Evolutionary conservation across 2,888 invertebrate species (phyloP).

Genomic region (Trissonchulus latispiculum): DNA sequence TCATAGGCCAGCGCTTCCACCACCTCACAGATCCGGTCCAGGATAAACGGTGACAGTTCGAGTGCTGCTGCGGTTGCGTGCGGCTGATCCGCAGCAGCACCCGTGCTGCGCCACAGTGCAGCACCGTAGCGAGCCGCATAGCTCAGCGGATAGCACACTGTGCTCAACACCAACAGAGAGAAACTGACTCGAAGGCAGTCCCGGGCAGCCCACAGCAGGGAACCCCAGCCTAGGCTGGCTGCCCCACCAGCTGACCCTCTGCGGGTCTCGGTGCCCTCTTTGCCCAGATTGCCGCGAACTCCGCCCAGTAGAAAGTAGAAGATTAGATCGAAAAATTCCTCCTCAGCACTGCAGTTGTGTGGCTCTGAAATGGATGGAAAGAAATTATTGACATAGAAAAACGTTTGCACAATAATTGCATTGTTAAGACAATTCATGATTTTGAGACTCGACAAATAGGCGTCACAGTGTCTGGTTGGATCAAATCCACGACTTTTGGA

Average conservation of each 20-base stretch:
- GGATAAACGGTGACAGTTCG: too few relatives aligned
- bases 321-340: conserved; percentile 22
- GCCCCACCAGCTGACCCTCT: background rate
- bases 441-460: too few relatives aligned
- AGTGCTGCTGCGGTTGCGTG: too few relatives aligned
- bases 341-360: conserved; percentile 5
- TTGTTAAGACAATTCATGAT: too few relatives aligned
- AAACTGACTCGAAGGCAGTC: background rate
- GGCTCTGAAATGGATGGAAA: background rate
- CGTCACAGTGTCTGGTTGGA: too few relatives aligned
- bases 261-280: background rate
- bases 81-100: too few relatives aligned
- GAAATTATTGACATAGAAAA: too few relatives aligned
- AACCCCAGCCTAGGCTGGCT: background rate
- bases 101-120: too few relatives aligned
- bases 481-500: too few relatives aligned
- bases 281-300: background rate
- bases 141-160: background rate
- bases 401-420: too few relatives aligned
- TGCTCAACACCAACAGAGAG: background rate
- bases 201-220: background rate
- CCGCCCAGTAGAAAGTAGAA: background rate
- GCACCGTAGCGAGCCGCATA: background rate
- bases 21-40: background rate
- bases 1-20: background rate